Conservation (phyloP, 1,140 invertebrate genomes). For the Eriosoma lanigerum region DNA sequence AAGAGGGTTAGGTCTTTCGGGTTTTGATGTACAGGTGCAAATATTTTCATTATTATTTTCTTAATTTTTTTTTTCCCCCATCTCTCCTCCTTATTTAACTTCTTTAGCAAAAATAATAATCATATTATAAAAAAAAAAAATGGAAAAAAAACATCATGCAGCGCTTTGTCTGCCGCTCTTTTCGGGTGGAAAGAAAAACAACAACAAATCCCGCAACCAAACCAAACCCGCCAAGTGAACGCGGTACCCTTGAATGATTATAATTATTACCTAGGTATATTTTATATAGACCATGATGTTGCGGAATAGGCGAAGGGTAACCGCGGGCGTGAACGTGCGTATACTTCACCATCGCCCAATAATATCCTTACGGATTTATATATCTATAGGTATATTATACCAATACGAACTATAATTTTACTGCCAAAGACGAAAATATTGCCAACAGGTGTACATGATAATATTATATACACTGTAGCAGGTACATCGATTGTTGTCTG, state of each 20-base stretch:
- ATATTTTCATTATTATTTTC: conserved; percentile 45
- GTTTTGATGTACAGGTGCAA: conserved; percentile 38
- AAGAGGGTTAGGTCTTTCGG: conserved; percentile 12
- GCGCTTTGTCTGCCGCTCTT: neutral
- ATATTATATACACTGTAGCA: neutral
- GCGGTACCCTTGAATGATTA: conserved; percentile 26
- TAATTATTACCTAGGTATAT: conserved; percentile 26
- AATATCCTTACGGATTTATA: neutral
- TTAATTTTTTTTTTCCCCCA: conserved; percentile 9
- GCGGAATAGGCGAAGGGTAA: neutral
- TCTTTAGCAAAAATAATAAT: conserved; percentile 17
- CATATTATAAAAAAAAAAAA: neutral
- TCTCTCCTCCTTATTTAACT: neutral
- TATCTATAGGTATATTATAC: no score
- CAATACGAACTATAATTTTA: neutral
- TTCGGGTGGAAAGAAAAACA: neutral
- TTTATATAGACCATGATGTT: neutral
- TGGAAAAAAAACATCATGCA: no score
- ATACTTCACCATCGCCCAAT: neutral
- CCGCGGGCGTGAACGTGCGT: neutral
- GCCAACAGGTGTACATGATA: neutral
- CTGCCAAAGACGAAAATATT: neutral
- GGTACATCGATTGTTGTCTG: neutral
- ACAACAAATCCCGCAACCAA: conserved; percentile 17
- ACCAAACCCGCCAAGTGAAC: neutral